Evolutionary conservation across 2,797 vertebrate genomes (phyloP), one percentile per base, ranked within the genome.

Genomic region (Rhynchotus rufescens): DNA sequence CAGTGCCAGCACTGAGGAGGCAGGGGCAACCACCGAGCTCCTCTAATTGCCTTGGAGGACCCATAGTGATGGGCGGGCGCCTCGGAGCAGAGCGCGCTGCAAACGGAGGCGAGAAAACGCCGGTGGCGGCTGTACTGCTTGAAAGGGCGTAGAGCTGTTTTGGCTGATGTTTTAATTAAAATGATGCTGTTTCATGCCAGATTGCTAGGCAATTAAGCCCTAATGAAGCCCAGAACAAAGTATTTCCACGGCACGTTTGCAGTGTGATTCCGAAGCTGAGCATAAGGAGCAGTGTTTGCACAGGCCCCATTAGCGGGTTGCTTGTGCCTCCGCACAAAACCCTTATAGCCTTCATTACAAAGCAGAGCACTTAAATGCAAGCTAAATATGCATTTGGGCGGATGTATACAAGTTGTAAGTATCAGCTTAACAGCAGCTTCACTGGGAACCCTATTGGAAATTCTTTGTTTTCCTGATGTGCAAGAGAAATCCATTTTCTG

Each of bases 401-500:
- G 26, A 22, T 25, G 0, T 56, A 42, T 92, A 95, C 7, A 79
- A 73, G 68, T 94, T 94, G 94, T 8, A 59, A n/a, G 0, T 84
- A 86, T 91, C 86, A 89, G 42, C 86, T 94, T 93, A 90, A 93
- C 89, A 96, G 84, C 94, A 89, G 47, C 82, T 86, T 86, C 84
- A 86, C 73, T 96, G 94, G 84, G 94, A 97, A 91, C 68, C 21
- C 91, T 94, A 11, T 15, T 96, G 93, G 94, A 93, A 97, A 97
- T 95, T 94, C 84, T 96, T 93, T 75, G 74, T 82, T 95, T 95
- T 92, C 85, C 80, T 96, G 73, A 85, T 80, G 92, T 96, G 91
- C 89, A 94, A 96, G 93, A 97, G 95, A 95, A 92, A 95, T 91
- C 95, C 92, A 96, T 97, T 97, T 96, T 97, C 94, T 66, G 45